Evolutionary conservation across 2,797 vertebrate species (phyloP).

Genomic region (Poecilia gillii): DNA sequence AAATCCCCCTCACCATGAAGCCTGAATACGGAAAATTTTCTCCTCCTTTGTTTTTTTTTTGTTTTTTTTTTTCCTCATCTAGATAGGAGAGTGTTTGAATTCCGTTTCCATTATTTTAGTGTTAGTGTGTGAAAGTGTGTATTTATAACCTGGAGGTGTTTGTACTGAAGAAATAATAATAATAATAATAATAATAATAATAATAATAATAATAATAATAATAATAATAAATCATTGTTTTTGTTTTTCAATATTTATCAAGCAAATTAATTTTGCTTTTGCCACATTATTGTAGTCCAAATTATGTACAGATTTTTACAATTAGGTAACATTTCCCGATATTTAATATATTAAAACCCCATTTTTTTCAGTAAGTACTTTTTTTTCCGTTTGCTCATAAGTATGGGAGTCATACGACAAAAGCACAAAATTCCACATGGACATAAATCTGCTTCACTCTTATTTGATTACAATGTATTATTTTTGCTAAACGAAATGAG

Average conservation of each 20-base stretch:
- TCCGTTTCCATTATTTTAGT: constrained; percentile 10
- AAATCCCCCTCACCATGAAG: background rate
- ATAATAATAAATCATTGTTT: background rate
- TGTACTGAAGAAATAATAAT: background rate
- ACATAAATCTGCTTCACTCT: background rate
- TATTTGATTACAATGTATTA: background rate
- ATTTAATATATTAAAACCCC: background rate
- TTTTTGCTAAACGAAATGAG: background rate
- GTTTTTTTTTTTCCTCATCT: constrained; percentile 25
- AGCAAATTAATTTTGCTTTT: background rate
- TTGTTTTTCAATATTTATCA: background rate
- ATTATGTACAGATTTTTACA: background rate
- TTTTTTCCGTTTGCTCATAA: background rate
- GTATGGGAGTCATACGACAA: background rate
- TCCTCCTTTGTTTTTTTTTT: constrained; percentile 24
- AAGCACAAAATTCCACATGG: background rate
- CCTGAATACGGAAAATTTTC: constrained; percentile 1
- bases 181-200: background rate
- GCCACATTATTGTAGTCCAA: background rate
- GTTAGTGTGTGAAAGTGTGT: background rate
- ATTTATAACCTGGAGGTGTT: background rate
- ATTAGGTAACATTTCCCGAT: background rate
- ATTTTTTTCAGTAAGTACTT: background rate
- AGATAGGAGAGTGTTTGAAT: constrained; percentile 4
- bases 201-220: background rate